Percentiles rank a stretch among this genome's conserved stretches.
Conservation (phyloP, 2,797 vertebrate species). For the Sylvilagus floridanus region DNA sequence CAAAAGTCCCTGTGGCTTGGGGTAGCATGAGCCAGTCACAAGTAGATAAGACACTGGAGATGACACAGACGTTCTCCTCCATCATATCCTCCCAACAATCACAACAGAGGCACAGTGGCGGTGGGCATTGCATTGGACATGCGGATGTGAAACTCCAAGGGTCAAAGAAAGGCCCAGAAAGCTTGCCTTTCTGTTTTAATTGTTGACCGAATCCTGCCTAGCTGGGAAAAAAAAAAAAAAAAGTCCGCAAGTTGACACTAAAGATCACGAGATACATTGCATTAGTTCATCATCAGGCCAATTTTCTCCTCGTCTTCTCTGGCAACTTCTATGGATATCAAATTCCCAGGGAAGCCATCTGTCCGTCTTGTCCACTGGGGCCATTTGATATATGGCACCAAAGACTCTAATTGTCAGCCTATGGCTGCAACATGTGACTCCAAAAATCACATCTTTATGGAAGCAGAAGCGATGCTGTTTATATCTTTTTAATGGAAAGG, state of each 20-base stretch:
- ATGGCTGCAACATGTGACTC: neutral
- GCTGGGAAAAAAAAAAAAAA: neutral
- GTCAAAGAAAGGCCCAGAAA: neutral
- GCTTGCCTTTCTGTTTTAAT: neutral
- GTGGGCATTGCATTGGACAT: neutral
- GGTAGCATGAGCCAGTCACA: neutral
- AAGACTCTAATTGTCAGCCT: conserved; percentile 26
- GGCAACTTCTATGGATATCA: conserved; percentile 10
- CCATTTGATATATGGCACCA: neutral
- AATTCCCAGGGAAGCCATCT: conserved; percentile 46
- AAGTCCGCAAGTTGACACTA: neutral
- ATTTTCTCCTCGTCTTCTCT: neutral
- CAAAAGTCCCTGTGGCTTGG: neutral
- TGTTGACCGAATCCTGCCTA: neutral
- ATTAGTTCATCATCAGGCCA: neutral
- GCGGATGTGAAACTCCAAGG: neutral
- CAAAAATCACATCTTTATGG: neutral
- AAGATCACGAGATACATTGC: neutral
- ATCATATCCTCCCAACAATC: neutral
- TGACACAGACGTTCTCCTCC: no score
- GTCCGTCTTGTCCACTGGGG: neutral
- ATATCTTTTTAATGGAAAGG: neutral
- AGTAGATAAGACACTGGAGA: accelerated
- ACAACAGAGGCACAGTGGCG: neutral
- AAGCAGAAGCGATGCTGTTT: neutral